Conservation (phyloP, 2,888 invertebrate genomes). For the Lepidocyrtinus sp. region DNA sequence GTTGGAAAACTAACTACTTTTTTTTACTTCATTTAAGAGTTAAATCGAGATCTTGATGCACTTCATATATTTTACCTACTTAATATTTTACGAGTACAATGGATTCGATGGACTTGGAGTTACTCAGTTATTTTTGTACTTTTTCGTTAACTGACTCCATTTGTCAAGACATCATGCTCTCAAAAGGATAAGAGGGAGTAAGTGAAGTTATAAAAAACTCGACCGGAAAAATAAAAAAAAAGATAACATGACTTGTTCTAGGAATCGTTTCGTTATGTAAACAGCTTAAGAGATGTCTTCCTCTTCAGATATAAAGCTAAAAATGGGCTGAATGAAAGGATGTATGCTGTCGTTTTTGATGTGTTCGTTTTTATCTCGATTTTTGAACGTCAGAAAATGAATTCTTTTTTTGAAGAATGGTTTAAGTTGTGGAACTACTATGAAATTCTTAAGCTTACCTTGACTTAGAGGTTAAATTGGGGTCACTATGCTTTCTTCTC, state of each 20-base stretch:
- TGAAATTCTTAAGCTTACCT: slow-evolving; percentile 70
- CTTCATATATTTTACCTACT: no score
- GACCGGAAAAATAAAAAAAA: slow-evolving; percentile 32
- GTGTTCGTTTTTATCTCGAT: not conserved
- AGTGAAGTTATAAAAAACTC: no score
- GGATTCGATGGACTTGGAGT: no score
- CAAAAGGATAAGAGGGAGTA: no score
- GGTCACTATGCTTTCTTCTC: slow-evolving; percentile 86
- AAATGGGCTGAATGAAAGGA: not conserved
- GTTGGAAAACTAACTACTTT: no score
- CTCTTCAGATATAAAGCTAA: not conserved
- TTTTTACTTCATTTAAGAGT: no score
- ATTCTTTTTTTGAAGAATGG: not conserved
- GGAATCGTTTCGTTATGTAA: slow-evolving; percentile 4
- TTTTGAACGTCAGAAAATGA: not conserved
- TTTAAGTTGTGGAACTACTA: no score
- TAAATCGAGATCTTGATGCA: no score
- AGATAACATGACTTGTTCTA: not conserved
- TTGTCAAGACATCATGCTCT: no score
- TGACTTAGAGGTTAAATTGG: slow-evolving; percentile 78
- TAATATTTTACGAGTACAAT: no score
- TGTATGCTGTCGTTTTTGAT: not conserved
- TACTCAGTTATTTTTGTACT: no score
- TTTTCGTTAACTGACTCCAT: no score
- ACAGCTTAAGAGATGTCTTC: not conserved